Conservation (phyloP, 2,888 invertebrate species). For the Epinotia demarniana region DNA sequence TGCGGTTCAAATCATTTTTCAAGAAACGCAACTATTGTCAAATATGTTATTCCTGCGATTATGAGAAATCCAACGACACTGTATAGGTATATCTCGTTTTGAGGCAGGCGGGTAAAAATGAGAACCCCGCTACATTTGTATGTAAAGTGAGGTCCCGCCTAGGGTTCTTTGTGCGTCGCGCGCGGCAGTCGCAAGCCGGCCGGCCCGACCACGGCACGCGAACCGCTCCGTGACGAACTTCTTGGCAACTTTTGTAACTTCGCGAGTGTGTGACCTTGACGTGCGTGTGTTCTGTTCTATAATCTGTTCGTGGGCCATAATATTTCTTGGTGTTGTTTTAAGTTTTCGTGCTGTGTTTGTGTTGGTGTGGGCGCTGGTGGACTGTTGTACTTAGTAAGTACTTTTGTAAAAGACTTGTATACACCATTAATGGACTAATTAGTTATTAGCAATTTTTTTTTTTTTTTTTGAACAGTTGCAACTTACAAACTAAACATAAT, state of each 20-base stretch:
- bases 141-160: background rate
- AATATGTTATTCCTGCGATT: too few species aligned
- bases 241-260: slow-evolving; percentile 5
- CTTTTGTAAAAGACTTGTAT: background rate
- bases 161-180: slow-evolving; percentile 2
- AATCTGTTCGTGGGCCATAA: background rate
- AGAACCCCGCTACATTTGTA: background rate
- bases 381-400: background rate
- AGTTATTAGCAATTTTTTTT: too few species aligned
- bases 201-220: background rate
- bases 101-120: background rate
- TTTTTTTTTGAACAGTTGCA: too few species aligned
- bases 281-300: background rate
- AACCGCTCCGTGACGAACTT: background rate
- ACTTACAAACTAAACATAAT: too few species aligned
- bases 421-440: too few species aligned
- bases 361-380: background rate
- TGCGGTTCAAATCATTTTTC: too few species aligned
- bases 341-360: background rate
- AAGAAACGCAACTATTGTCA: too few species aligned
- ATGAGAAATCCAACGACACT: too few species aligned
- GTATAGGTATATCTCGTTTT: too few species aligned
- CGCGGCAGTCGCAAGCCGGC: slow-evolving; percentile 32
- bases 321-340: background rate
- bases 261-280: background rate